Base-by-base conservation (phyloP, 2,797 vertebrate species). In the Gadopsis marmoratus region DNA sequence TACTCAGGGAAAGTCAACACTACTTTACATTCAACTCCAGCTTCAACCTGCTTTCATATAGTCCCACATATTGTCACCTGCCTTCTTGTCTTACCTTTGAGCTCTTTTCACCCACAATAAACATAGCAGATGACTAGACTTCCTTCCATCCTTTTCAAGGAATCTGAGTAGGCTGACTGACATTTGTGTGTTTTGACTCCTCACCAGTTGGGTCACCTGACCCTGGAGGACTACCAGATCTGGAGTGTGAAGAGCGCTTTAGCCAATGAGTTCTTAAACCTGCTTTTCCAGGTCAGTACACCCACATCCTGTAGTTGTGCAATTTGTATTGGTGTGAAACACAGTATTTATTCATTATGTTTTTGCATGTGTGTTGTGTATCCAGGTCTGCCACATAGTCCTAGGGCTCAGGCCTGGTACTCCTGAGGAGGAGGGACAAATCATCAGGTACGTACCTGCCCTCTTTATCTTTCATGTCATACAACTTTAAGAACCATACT, bases 191-290 rank as follows among this genome's bases (percentile, higher is more conserved):
- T 8, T 77, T 65, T 84, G 17, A 43, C 68, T 81, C 41, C 33
- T 81, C 2, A 5, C 45, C 61, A 99, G 98, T 89, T 96, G 31
- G 97, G 97, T 76, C 97, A 99, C 78, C 94, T 99, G 91, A 98
- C 97, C 64, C 95, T 99, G 74, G 98, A 99, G 90, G 98, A 99
- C 89, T 99, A 99, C 92, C 98, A 99, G 94, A 99, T 99, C 84
- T 99, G 98, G 98, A 99, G 98, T 75, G 98, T 99, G 89, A 97
- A 98, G 94, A 99, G 97, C 82, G 95, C 97, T 58, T 96, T 99
- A 82, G 98, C 98, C 94, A 98, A 98, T 81, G 98, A 99, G 88
- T 99, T 99, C 93, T 93, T 99, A 88, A 99, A 99, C 92, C 95
- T 99, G 41, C 97, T 99, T 45, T 99, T 99, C 91, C 98, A 99